Evolutionary conservation across 2,797 vertebrate genomes (phyloP), one percentile per base, ranked within the genome.

Genomic region (Rousettus madagascariensis): DNA sequence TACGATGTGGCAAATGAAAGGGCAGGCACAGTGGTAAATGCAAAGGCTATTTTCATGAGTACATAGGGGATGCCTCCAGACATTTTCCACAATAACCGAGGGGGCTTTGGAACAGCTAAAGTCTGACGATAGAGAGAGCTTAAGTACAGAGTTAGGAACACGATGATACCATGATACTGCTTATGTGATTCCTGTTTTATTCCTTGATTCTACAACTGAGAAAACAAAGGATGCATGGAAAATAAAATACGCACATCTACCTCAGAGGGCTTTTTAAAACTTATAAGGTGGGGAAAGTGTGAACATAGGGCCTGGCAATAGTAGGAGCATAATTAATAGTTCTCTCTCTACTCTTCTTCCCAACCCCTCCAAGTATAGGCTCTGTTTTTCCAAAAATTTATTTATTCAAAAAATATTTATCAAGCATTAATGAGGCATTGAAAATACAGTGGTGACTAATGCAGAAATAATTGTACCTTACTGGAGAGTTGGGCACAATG

Each of bases 341-440:
- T 80, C 17, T 46, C 38, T 66, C 61, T 12, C n/a, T 49, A 19
- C 26, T 38, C 15, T 51, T 57, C 33, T 77, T 80, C 75, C 51
- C 53, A 95, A 19, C 7, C 57, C 22, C 19, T 49, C 66, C 28
- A 43, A 68, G 66, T 61, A 33, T 5, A 41, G 20, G 8, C 17
- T 93, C 43, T 28, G 66, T 33, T 36, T 75, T 72, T 46, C 59
- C 49, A 84, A 92, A 20, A 24, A 59, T n/a, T 33, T 69, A 55
- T 30, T 83, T n/a, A 92, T 84, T 87, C 65, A 72, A 68, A 80
- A 92, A 55, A 46, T 43, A 95, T 49, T 92, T 26, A 68, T 53
- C 19, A 51, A 59, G 20, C 6, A 83, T 61, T 86, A 75, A 49
- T 20, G 79, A 84, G 74, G 36, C 75, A 49, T 24, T 59, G 9